These are phyloP conservation scores for Mythimna lalbum DNA, from an alignment of 2,888 invertebrate species.

Conservation along the genomic window DNA sequence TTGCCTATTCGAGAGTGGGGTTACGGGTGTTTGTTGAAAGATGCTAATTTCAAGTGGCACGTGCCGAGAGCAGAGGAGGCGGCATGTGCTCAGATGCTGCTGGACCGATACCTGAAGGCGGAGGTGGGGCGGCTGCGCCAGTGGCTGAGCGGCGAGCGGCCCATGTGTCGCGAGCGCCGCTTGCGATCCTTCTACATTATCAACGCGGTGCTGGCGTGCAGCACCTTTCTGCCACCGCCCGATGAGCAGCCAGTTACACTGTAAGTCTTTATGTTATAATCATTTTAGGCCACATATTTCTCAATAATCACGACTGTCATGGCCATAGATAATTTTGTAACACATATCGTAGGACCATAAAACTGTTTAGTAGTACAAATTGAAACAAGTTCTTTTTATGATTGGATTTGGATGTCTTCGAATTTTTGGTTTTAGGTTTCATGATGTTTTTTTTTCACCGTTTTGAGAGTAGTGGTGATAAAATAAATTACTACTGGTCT, in stretches of 20 bases:
- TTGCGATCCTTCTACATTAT: conserved; percentile 93
- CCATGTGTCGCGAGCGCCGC: conserved; percentile 92
- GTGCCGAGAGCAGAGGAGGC: conserved; percentile 93
- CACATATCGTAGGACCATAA: too few species aligned
- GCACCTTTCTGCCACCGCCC: conserved; percentile 93
- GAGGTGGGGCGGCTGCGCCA: conserved; percentile 91
- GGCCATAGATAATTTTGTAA: too few species aligned
- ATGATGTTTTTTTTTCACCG: too few species aligned
- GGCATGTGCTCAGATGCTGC: conserved; percentile 91
- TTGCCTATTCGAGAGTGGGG: conserved; percentile 96
- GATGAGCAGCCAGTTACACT: conserved; percentile 90
- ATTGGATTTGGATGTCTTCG: too few species aligned
- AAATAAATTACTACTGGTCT: too few species aligned
- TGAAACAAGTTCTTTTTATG: too few species aligned
- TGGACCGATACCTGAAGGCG: conserved; percentile 92
- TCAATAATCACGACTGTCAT: too few species aligned
- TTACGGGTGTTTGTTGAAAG: conserved; percentile 91
- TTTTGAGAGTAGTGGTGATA: too few species aligned
- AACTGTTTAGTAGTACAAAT: too few species aligned
- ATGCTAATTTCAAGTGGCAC: conserved; percentile 94
- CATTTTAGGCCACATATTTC: background rate
- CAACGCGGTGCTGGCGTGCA: conserved; percentile 92
- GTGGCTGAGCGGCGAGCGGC: conserved; percentile 88
- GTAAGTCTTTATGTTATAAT: conserved; percentile 82
- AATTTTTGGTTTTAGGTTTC: too few species aligned